A percentile compares a stretch with the other conserved stretches of the same genome.
Evolutionary conservation across 1,140 invertebrate genomes (phyloP).

Genomic region (Tenebrio molitor): DNA sequence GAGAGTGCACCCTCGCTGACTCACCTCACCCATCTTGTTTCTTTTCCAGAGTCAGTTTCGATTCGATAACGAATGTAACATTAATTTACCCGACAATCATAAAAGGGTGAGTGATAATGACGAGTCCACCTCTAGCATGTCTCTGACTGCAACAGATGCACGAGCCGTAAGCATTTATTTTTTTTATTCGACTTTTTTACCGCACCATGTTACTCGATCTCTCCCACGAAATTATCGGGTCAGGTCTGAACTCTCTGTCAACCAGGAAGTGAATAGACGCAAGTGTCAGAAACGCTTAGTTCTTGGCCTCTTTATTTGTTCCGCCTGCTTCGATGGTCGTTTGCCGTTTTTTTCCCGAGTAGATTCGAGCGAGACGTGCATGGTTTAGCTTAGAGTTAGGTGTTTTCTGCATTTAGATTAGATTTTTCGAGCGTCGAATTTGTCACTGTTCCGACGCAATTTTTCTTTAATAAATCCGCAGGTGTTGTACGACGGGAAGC

Average conservation of each 20-base stretch:
- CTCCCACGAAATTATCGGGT: background rate
- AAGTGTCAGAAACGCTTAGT: background rate
- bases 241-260: conserved; percentile 1
- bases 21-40: background rate
- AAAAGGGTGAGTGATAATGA: conserved; percentile 88
- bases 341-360: background rate
- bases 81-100: conserved; percentile 95
- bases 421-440: background rate
- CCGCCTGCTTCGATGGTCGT: background rate
- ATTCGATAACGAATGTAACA: conserved; percentile 98
- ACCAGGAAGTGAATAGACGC: background rate
- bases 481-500: conserved; percentile 98
- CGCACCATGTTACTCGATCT: conserved; percentile 1
- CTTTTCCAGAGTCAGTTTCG: conserved; percentile 93
- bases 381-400: conserved; percentile 22
- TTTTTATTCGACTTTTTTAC: conserved; percentile 64
- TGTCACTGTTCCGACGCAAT: too few relatives aligned
- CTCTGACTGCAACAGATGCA: conserved; percentile 64
- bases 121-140: conserved; percentile 61
- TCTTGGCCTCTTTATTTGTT: background rate
- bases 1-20: background rate
- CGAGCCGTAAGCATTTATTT: conserved; percentile 73
- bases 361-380: background rate
- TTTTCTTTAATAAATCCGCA: conserved; percentile 65
- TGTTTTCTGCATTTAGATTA: conserved; percentile 5